phyloP scores from a whole-genome alignment of 1,140 invertebrate genomes.

The Zaprionus lachaisei region DNA sequence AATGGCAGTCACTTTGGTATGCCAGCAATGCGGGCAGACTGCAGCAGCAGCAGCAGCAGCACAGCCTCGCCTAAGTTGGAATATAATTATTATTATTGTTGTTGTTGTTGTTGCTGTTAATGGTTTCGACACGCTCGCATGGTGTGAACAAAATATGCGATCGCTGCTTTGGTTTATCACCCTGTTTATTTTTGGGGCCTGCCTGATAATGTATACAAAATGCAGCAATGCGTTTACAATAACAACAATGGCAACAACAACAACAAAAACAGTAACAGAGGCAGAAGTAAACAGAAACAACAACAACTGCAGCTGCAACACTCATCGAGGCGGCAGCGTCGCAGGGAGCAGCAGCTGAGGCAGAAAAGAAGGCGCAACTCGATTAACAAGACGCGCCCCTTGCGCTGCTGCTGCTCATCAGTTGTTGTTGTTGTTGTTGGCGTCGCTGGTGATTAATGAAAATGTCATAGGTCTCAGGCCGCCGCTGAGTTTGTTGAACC shows the following conservation, averaged over 20 bases:
- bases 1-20: constrained; percentile 67
- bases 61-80: constrained; percentile 61
- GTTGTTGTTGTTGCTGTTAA: constrained; percentile 61
- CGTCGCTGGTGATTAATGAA: constrained; percentile 71
- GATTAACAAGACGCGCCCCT: constrained; percentile 32
- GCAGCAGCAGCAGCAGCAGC: constrained; percentile 20
- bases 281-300: not conserved
- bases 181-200: constrained; percentile 56
- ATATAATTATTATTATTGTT: constrained; percentile 28
- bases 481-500: constrained; percentile 46
- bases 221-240: constrained; percentile 58
- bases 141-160: constrained; percentile 78
- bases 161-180: constrained; percentile 68
- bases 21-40: constrained; percentile 69
- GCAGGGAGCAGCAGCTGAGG: not conserved
- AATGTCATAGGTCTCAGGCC: constrained; percentile 71
- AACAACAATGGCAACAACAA: constrained; percentile 44
- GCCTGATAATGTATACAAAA: constrained; percentile 74
- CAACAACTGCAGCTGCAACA: not conserved
- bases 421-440: constrained; percentile 1
- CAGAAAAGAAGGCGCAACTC: not conserved
- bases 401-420: not conserved
- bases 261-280: not conserved
- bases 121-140: constrained; percentile 62
- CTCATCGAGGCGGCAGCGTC: not conserved